Conservation (phyloP, 1,140 invertebrate species). For the Heliconius hermathena region DNA sequence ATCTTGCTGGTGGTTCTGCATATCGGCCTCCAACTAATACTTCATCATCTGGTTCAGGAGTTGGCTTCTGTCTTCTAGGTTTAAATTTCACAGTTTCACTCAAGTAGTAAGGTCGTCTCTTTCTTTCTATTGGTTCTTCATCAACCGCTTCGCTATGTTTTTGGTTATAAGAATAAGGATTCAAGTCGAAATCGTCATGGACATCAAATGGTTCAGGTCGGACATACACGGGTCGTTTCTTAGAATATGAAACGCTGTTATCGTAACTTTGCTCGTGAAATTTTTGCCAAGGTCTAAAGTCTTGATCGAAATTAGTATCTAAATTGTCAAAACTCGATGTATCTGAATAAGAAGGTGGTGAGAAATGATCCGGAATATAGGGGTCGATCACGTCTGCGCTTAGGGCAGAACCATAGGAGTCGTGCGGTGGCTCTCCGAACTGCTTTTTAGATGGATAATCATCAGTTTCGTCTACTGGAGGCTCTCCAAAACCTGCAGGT, state of each 20-base stretch:
- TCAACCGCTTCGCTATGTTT: conserved; percentile 37
- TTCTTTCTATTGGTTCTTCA: conserved; percentile 40
- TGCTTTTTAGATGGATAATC: conserved; percentile 43
- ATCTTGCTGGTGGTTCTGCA: conserved; percentile 73
- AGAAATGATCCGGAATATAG: conserved; percentile 27
- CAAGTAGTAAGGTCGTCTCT: conserved; percentile 38
- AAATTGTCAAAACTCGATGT: conserved; percentile 31
- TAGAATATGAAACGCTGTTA: conserved; percentile 46
- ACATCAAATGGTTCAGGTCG: conserved; percentile 40
- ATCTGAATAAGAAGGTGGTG: conserved; percentile 41
- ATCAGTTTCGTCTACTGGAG: conserved; percentile 44
- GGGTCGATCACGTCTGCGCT: conserved; percentile 19
- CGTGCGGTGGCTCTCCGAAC: conserved; percentile 57
- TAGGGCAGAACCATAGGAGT: conserved; percentile 50
- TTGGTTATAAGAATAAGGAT: conserved; percentile 42
- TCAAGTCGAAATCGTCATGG: conserved; percentile 39
- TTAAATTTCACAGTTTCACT: conserved; percentile 34
- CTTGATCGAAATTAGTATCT: conserved; percentile 37
- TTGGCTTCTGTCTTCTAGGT: conserved; percentile 34
- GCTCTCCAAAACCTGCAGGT: conserved; percentile 63
- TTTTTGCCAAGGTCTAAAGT: conserved; percentile 46
- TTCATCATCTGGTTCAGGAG: conserved; percentile 50
- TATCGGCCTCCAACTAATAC: conserved; percentile 73
- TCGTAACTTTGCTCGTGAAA: conserved; percentile 45
- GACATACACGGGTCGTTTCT: conserved; percentile 35